Base-by-base conservation (phyloP, 2,888 invertebrate species). In the Magallana nippona region DNA sequence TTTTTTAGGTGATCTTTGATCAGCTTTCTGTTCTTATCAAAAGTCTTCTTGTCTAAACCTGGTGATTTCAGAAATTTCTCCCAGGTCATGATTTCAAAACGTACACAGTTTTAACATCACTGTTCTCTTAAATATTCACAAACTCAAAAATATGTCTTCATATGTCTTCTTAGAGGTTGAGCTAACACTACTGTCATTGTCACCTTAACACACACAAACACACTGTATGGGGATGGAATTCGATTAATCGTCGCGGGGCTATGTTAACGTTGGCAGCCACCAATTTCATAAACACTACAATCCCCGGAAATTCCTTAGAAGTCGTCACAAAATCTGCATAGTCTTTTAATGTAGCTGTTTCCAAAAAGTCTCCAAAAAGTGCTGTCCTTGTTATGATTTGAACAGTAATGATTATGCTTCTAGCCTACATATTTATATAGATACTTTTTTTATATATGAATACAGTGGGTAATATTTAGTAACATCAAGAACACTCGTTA, bases 361-460 rank as follows among this genome's bases (percentile, higher is more conserved):
- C n/a, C n/a, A n/a, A n/a, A n/a, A n/a, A n/a, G n/a, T n/a, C n/a
- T 80, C 80, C 80, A 5, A 80, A 58, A 5, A 80, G n/a, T 22
- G 79, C 79, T 79, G 15, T 79, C 56, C 19, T 79, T 79, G 79
- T 10, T 57, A 79, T 79, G 13, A n/a, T 79, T 44, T 44, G 44
- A 44, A 5, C 5, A 44, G 44, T 44, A 1, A 44, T 44, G 3
- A 44, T 44, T 3, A 44, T 3, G 5, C 44, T 44, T 44, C 44
- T 3, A 44, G 44, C 44, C 44, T 44, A 2, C 44, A 2, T 44
- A 2, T 44, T 44, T 44, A 44, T 44, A 44, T 44, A 44, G 44
- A 44, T 44, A 44, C 44, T 3, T 44, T 44, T 2, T 44, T 44
- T 2, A 44, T 5, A 44, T 44, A 44, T 44, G 44, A 44, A 3